Percentiles rank a stretch among this genome's conserved stretches.
Evolutionary conservation across 2,888 invertebrate genomes (phyloP).

Genomic region (Chloromyia formosa): DNA sequence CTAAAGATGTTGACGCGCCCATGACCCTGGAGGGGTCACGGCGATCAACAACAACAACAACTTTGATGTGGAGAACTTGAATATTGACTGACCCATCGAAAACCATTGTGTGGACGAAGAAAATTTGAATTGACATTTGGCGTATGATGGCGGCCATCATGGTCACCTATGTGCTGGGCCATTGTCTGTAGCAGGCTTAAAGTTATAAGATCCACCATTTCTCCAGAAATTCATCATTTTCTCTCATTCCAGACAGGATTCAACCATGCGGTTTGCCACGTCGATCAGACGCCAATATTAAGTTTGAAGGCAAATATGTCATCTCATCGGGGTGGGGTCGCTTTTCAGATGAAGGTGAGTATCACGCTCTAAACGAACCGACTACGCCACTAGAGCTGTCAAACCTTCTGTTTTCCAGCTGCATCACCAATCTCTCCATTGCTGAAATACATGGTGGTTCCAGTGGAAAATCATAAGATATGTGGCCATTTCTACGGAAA

Average conservation of each 20-base stretch:
- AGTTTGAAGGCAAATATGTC: slow-evolving; percentile 52
- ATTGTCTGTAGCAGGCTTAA: too few relatives aligned
- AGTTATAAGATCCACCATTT: too few relatives aligned
- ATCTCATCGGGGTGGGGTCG: slow-evolving; percentile 59
- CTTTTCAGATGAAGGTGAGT: slow-evolving; percentile 53
- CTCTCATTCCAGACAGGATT: slow-evolving; percentile 61
- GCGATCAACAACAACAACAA: too few relatives aligned
- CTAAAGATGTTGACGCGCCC: too few relatives aligned
- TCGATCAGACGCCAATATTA: slow-evolving; percentile 57
- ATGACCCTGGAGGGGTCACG: too few relatives aligned
- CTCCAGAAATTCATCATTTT: too few relatives aligned
- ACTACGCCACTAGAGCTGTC: not conserved
- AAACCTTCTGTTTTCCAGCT: not conserved
- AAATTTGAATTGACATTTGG: too few relatives aligned
- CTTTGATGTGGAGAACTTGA: too few relatives aligned
- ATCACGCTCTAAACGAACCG: not conserved
- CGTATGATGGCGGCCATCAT: too few relatives aligned
- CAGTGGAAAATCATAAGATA: slow-evolving; percentile 60
- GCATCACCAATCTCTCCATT: slow-evolving; percentile 54
- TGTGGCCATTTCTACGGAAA: slow-evolving; percentile 54
- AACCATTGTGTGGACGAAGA: too few relatives aligned
- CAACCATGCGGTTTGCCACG: slow-evolving; percentile 61
- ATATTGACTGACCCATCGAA: too few relatives aligned
- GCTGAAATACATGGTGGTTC: slow-evolving; percentile 61
- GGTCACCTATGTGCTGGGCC: too few relatives aligned